Percentiles rank a stretch among this genome's conserved stretches.
phyloP scores from a whole-genome alignment of 1,140 invertebrate genomes.

The Conopomorpha cramerella region DNA sequence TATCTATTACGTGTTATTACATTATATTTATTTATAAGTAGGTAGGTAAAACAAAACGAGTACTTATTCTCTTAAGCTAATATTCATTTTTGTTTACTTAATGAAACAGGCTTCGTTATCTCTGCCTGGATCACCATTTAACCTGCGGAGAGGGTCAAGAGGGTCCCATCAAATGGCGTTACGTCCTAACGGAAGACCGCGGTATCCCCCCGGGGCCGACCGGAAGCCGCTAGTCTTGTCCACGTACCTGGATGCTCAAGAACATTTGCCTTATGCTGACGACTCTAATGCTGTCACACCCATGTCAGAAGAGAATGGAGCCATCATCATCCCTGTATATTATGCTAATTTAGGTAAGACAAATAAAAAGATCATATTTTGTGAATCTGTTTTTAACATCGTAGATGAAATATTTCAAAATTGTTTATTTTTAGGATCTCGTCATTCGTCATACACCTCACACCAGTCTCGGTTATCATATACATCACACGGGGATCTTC shows the following conservation, averaged over 20 bases:
- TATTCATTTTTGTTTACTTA: too few relatives aligned
- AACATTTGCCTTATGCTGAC: slow-evolving; percentile 95
- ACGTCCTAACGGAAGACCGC: slow-evolving; percentile 72
- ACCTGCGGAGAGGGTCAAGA: slow-evolving; percentile 83
- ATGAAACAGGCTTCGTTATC: slow-evolving; percentile 93
- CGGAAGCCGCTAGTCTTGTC: slow-evolving; percentile 92
- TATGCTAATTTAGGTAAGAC: slow-evolving; percentile 73
- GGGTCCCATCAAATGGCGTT: slow-evolving; percentile 90
- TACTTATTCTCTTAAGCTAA: too few relatives aligned
- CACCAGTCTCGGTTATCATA: slow-evolving; percentile 90
- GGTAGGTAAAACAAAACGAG: too few relatives aligned
- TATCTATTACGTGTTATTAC: too few relatives aligned
- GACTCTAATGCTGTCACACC: slow-evolving; percentile 97
- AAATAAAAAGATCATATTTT: not conserved
- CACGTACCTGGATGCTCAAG: slow-evolving; percentile 93
- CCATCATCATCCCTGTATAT: slow-evolving; percentile 89
- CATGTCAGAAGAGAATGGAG: slow-evolving; percentile 96
- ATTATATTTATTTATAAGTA: too few relatives aligned
- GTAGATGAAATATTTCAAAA: too few relatives aligned
- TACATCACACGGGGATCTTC: slow-evolving; percentile 89
- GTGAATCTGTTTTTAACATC: not conserved
- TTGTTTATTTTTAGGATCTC: slow-evolving; percentile 73
- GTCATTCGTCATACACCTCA: slow-evolving; percentile 93
- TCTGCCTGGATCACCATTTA: slow-evolving; percentile 95
- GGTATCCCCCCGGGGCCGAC: slow-evolving; percentile 76